A percentile compares a stretch with the other conserved stretches of the same genome.
These are phyloP conservation scores for Pterostichus madidus DNA, from an alignment of 2,888 invertebrate genomes.

Conservation along the genomic window DNA sequence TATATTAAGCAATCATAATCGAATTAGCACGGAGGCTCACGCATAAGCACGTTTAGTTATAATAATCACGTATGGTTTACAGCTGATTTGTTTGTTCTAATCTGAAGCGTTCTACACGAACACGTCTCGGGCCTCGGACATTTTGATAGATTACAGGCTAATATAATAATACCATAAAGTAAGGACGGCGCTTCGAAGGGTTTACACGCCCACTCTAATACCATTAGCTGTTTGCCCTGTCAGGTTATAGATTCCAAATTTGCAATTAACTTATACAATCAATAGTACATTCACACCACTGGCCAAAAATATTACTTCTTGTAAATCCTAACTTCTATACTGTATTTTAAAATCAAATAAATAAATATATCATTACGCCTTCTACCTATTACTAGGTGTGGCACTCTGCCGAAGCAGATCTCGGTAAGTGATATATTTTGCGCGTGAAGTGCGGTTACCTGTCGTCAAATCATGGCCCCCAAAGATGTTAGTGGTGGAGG, in stretches of 20 bases:
- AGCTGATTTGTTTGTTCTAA: slow-evolving; percentile 15
- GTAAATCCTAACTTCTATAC: too few relatives aligned
- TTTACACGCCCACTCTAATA: neutral
- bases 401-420: too few relatives aligned
- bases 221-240: neutral
- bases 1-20: slow-evolving; percentile 32
- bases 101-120: slow-evolving; percentile 1
- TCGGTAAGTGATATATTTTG: too few relatives aligned
- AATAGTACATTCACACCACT: neutral
- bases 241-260: neutral
- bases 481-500: too few relatives aligned
- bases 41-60: slow-evolving; percentile 5
- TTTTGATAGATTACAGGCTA: slow-evolving; percentile 12
- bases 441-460: too few relatives aligned
- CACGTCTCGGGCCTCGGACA: neutral
- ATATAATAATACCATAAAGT: slow-evolving; percentile 10
- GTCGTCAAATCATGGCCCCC: too few relatives aligned
- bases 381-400: too few relatives aligned
- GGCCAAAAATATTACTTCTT: too few relatives aligned
- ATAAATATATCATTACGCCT: too few relatives aligned
- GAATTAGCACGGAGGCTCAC: neutral
- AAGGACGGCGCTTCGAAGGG: neutral
- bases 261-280: slow-evolving; percentile 8
- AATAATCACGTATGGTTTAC: slow-evolving; percentile 5
- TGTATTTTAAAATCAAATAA: too few relatives aligned